Evolutionary conservation across 1,140 invertebrate genomes (phyloP).

Genomic region (Nautilus pompilius): DNA sequence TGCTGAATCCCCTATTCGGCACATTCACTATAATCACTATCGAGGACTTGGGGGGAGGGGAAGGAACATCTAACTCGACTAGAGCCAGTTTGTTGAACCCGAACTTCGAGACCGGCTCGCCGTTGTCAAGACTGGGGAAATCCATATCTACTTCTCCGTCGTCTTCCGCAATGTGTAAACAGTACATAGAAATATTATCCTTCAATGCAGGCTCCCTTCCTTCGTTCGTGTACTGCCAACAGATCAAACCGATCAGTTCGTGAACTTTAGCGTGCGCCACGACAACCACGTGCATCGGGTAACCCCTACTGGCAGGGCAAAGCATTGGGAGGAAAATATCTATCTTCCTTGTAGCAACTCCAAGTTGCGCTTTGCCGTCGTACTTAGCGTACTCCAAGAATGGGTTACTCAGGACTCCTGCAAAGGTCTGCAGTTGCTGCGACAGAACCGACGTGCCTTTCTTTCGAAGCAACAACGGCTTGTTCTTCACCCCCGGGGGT

Average conservation of each 20-base stretch:
- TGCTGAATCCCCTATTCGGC: slow-evolving; percentile 54
- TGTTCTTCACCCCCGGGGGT: not conserved
- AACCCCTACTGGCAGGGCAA: slow-evolving; percentile 72
- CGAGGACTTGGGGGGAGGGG: slow-evolving; percentile 24
- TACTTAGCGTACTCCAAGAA: slow-evolving; percentile 87
- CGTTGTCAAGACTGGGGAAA: slow-evolving; percentile 84
- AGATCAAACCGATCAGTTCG: slow-evolving; percentile 91
- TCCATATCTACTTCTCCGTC: slow-evolving; percentile 94
- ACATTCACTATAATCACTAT: slow-evolving; percentile 49
- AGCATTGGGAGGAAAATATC: slow-evolving; percentile 83
- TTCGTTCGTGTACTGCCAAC: slow-evolving; percentile 66
- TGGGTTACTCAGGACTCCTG: slow-evolving; percentile 74
- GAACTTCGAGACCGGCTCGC: slow-evolving; percentile 87
- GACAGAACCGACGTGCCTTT: slow-evolving; percentile 61
- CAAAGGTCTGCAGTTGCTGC: slow-evolving; percentile 72
- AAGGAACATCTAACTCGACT: slow-evolving; percentile 62
- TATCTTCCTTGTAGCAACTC: slow-evolving; percentile 70
- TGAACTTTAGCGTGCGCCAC: slow-evolving; percentile 79
- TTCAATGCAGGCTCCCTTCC: slow-evolving; percentile 55
- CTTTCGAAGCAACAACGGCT: slow-evolving; percentile 8
- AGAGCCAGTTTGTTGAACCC: slow-evolving; percentile 86
- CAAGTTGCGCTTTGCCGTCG: slow-evolving; percentile 79
- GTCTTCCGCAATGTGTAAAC: slow-evolving; percentile 87
- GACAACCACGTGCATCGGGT: slow-evolving; percentile 82
- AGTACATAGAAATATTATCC: slow-evolving; percentile 43